Percentiles rank a stretch among this genome's conserved stretches.
Conservation (phyloP, 2,888 invertebrate genomes). For the Microplitis manilae region DNA sequence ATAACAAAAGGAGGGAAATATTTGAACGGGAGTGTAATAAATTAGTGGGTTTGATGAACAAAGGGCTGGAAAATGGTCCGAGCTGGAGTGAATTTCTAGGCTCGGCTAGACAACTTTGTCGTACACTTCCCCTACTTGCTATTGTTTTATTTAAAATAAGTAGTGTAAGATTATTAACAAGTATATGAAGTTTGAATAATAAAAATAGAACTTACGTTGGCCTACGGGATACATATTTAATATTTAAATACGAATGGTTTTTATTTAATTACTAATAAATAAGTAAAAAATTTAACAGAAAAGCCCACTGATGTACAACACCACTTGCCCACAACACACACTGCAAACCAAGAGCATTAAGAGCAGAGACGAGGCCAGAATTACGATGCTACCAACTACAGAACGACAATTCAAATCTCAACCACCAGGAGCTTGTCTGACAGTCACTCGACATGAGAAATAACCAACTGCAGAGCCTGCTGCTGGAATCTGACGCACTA, state of each 20-base stretch:
- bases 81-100: conserved; percentile 51
- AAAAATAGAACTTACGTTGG: conserved; percentile 72
- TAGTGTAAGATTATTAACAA: conserved; percentile 6
- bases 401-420: too few relatives aligned
- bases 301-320: conserved; percentile 66
- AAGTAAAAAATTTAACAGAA: conserved; percentile 68
- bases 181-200: conserved; percentile 23
- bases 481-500: not conserved
- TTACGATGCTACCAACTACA: too few relatives aligned
- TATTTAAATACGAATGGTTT: conserved; percentile 62
- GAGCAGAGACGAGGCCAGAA: conserved; percentile 25
- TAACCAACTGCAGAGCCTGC: not conserved
- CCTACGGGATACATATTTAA: conserved; percentile 79
- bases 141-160: conserved; percentile 27
- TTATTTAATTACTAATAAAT: conserved; percentile 66
- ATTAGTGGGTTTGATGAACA: conserved; percentile 42
- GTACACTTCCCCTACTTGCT: conserved; percentile 33
- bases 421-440: too few relatives aligned
- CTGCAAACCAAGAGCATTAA: conserved; percentile 54
- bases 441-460: not conserved
- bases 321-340: conserved; percentile 68
- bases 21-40: conserved; percentile 6
- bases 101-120: conserved; percentile 56
- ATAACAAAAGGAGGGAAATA: conserved; percentile 13
- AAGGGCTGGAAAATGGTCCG: conserved; percentile 46